Evolutionary conservation across 2,797 vertebrate species (phyloP).

Genomic region (Lophius americanus): DNA sequence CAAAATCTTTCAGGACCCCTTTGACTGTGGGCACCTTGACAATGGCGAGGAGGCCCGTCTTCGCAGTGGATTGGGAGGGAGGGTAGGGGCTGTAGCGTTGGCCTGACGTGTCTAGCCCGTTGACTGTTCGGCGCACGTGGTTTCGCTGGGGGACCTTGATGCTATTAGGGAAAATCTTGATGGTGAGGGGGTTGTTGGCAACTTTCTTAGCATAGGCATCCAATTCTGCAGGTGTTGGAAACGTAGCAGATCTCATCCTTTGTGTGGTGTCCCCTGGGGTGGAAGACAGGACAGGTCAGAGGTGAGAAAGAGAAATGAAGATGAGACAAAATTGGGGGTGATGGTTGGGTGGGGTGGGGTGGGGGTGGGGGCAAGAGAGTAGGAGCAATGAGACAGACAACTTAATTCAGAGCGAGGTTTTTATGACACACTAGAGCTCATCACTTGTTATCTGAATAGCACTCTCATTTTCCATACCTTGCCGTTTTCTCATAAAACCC

Average conservation of each 20-base stretch:
- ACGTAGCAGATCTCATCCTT: conserved; percentile 99
- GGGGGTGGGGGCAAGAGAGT: conserved; percentile 4
- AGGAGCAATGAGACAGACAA: conserved; percentile 34
- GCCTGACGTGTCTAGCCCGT: conserved; percentile 97
- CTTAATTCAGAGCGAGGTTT: conserved; percentile 48
- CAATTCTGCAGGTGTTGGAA: conserved; percentile 99
- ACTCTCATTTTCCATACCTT: conserved; percentile 50
- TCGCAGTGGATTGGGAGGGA: conserved; percentile 90
- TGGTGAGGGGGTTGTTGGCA: conserved; percentile 98
- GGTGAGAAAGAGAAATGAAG: conserved; percentile 33
- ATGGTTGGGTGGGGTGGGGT: background rate
- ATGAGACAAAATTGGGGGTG: conserved; percentile 16
- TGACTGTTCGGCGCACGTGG: conserved; percentile 97
- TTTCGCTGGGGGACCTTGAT: conserved; percentile 99
- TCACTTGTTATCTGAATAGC: conserved; percentile 55
- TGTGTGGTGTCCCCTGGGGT: conserved; percentile 98
- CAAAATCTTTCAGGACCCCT: conserved; percentile 96
- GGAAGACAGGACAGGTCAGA: conserved; percentile 45
- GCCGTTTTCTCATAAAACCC: conserved; percentile 28
- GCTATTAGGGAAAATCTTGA: conserved; percentile 99
- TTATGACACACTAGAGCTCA: conserved; percentile 48
- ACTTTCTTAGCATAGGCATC: conserved; percentile 99
- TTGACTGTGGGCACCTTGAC: conserved; percentile 91
- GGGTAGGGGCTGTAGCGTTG: conserved; percentile 99
- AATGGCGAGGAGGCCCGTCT: conserved; percentile 95